phyloP scores from a whole-genome alignment of 2,888 invertebrate genomes.

The Conops quadrifasciatus region DNA sequence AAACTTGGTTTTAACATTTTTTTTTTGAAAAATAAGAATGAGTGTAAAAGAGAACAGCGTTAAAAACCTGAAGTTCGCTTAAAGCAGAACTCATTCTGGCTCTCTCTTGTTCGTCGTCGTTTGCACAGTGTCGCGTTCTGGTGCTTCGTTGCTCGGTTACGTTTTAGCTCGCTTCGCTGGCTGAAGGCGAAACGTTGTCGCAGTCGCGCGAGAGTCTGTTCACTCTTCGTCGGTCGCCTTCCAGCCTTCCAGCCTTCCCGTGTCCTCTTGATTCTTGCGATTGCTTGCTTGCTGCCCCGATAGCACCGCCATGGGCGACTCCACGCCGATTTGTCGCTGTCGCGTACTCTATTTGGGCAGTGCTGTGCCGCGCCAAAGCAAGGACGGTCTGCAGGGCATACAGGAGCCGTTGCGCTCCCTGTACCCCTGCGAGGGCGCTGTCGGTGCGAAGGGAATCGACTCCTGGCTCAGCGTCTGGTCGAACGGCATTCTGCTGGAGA shows the following conservation, averaged over 20 bases:
- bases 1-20: slow-evolving; percentile 39
- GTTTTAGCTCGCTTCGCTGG: neutral
- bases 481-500: slow-evolving; percentile 93
- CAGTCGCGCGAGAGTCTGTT: neutral
- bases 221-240: neutral
- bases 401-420: slow-evolving; percentile 96
- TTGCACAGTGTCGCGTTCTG: slow-evolving; percentile 25
- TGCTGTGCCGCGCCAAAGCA: slow-evolving; percentile 95
- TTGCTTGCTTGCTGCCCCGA: neutral
- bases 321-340: slow-evolving; percentile 95
- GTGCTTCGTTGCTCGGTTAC: slow-evolving; percentile 27
- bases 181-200: neutral
- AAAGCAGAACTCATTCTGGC: slow-evolving; percentile 38
- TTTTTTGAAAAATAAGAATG: too few species aligned
- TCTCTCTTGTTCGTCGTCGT: slow-evolving; percentile 25
- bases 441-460: slow-evolving; percentile 89
- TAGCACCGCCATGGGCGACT: slow-evolving; percentile 69
- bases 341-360: slow-evolving; percentile 96
- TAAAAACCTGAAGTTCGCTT: slow-evolving; percentile 60
- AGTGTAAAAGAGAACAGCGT: slow-evolving; percentile 46
- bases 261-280: neutral
- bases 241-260: neutral
- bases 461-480: slow-evolving; percentile 98
- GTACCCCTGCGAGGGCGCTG: slow-evolving; percentile 93
- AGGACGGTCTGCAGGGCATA: slow-evolving; percentile 96